Evolutionary conservation across 2,888 invertebrate species (phyloP), one percentile per base, ranked within the genome.

Genomic region (Tenthredo mesomela): DNA sequence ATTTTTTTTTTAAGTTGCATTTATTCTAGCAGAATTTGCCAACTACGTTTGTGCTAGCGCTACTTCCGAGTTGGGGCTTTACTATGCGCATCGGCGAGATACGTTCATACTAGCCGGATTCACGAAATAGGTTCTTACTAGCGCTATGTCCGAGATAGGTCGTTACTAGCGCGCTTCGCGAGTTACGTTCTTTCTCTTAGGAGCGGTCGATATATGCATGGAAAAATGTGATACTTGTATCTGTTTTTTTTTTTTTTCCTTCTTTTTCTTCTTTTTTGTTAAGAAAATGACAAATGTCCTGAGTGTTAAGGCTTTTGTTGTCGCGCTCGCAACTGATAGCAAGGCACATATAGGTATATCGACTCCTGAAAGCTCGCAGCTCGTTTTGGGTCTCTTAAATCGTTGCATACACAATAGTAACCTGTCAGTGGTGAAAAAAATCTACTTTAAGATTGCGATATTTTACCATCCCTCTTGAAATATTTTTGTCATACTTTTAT

Each of bases 301-400:
- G 25, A 18, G 50, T 77, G 77, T 77, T 77, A 29, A n/a, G 47
- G 50, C 54, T n/a, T 77, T 77, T 77, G 77, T 77, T 54, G 77
- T 77, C 54, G 5, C 77, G 54, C 29, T 47, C 47, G 25, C 54
- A 77, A 18, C 77, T 29, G 77, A 77, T 77, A 77, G 77, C 50
- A 47, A 70, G 15, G n/a, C 12, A 2, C 1, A 12, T 12, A 50
- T 75, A 43, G 9, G 29, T 77, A 18, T 77, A 77, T 77, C 77
- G 29, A 77, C 54, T 54, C 54, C 50, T 73, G 10, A n/a, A n/a
- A 71, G 21, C 43, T 73, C 21, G 21, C 40, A 25, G 73, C 77
- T 50, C 47, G 50, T 77, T 77, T 54, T 15, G 54, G 50, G 18
- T 21, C n/a, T 18, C 47, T 33, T 77, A 77, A 77, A 77, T 77